phyloP scores from a whole-genome alignment of 2,113 vertebrate genomes.

The Pongo abelii region DNA sequence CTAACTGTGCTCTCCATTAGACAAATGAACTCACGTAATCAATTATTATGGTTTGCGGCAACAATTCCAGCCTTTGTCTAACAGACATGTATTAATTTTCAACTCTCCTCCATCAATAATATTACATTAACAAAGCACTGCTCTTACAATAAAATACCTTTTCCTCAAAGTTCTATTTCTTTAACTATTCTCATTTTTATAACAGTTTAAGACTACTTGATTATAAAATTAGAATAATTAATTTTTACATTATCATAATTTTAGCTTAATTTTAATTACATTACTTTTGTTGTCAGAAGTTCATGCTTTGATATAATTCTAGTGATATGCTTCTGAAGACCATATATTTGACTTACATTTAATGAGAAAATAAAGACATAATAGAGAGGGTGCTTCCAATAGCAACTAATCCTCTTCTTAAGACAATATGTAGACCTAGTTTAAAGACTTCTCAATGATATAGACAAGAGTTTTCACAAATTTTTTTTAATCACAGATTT shows the following conservation, averaged over 20 bases:
- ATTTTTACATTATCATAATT: not conserved
- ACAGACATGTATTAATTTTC: slow-evolving; percentile 82
- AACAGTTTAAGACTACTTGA: slow-evolving; percentile 13
- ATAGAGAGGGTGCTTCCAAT: not conserved
- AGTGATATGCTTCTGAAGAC: not conserved
- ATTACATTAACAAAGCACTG: slow-evolving; percentile 72
- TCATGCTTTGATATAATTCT: not conserved
- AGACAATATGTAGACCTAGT: slow-evolving; percentile 9
- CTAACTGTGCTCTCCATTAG: slow-evolving; percentile 66
- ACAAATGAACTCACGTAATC: slow-evolving; percentile 81
- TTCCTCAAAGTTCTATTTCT: not conserved
- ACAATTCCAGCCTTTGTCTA: slow-evolving; percentile 75
- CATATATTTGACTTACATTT: not conserved
- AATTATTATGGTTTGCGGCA: slow-evolving; percentile 84
- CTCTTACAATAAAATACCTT: slow-evolving; percentile 60
- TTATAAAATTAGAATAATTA: slow-evolving; percentile 24
- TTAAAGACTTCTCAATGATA: not conserved
- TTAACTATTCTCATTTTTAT: not conserved
- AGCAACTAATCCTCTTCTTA: not conserved
- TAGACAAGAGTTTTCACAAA: not conserved
- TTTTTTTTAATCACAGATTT: not conserved
- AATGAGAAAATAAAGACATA: slow-evolving; percentile 11
- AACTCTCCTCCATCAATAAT: slow-evolving; percentile 74
- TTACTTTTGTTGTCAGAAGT: not conserved
- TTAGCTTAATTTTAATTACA: not conserved